Evolutionary conservation across 1,140 invertebrate genomes (phyloP), one percentile per base, ranked within the genome.

Genomic region (Helicoverpa zea): DNA sequence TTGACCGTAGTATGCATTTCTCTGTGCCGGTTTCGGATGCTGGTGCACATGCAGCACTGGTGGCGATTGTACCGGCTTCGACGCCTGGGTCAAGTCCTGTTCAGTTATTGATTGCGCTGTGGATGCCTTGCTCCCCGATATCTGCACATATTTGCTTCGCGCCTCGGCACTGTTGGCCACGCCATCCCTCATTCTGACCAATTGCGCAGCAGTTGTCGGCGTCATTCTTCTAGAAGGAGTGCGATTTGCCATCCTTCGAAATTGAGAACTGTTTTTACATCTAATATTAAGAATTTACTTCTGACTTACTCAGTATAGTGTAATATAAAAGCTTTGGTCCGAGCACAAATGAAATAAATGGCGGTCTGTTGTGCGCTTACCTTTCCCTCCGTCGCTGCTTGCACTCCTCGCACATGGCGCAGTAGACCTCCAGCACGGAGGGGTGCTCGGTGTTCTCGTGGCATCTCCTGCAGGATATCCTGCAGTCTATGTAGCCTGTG

Each of bases 391-490:
- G 81, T 9, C 88, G 79, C 47, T 87, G 83, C 35, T 88, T 88
- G 79, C 91, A 93, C 76, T 93, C 92, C 2, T 88, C 83, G 68
- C 92, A 93, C 91, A 94, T 92, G 11, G 89, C 88, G 79, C 92
- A 92, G 85, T 91, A 89, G 13, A 93, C 88, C 68, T 92, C 89
- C 30, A 91, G 16, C 12, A 90, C 49, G 1, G 79, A 81, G 0
- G 79, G 47, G 0, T 66, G 72, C 10, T 86, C 84, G 23, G 11
- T 11, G 13, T 66, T 49, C 64, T 84, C 78, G 3, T 79, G 63
- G 83, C 92, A 94, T 10, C 82, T 81, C 7, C 63, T 68, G 81
- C 91, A 94, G 0, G 92, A 88, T 0, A 79, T 81, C n/a, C 81
- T 51, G 56, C 92, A 94, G 82, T 88, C 87, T 12, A 94, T 85